phyloP scores from a whole-genome alignment of 1,140 invertebrate genomes.

The Achatina immaculata region DNA sequence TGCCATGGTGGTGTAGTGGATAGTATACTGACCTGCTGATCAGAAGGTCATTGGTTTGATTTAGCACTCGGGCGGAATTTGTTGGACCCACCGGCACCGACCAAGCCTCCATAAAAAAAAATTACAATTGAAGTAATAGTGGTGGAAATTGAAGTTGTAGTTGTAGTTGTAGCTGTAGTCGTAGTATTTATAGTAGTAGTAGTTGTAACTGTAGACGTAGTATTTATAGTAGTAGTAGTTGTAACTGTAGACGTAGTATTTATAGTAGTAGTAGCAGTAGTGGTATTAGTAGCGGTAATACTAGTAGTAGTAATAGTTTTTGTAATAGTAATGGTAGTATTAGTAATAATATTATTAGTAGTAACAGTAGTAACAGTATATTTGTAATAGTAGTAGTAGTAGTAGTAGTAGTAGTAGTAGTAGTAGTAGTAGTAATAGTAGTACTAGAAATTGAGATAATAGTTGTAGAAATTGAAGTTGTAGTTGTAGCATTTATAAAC shows the following conservation, averaged over 20 bases:
- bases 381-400: neutral
- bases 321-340: conserved; percentile 1
- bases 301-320: neutral
- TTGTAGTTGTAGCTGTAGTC: conserved; percentile 22
- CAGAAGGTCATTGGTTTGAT: too few species aligned
- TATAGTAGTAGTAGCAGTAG: neutral
- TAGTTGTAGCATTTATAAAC: too few species aligned
- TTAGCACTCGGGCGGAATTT: too few species aligned
- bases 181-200: neutral
- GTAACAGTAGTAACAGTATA: neutral
- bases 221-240: neutral
- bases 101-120: too few species aligned
- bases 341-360: too few species aligned
- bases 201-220: neutral
- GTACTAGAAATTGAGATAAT: too few species aligned
- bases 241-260: neutral
- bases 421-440: too few species aligned
- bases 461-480: too few species aligned
- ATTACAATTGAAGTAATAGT: conserved; percentile 12
- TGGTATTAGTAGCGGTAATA: neutral
- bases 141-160: conserved; percentile 22
- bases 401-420: too few species aligned
- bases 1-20: too few species aligned
- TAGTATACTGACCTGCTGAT: too few species aligned
- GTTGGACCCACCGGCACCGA: too few species aligned